Evolutionary conservation across 2,888 invertebrate genomes (phyloP), one percentile per base, ranked within the genome.

Genomic region (Heliconius ismenius): DNA sequence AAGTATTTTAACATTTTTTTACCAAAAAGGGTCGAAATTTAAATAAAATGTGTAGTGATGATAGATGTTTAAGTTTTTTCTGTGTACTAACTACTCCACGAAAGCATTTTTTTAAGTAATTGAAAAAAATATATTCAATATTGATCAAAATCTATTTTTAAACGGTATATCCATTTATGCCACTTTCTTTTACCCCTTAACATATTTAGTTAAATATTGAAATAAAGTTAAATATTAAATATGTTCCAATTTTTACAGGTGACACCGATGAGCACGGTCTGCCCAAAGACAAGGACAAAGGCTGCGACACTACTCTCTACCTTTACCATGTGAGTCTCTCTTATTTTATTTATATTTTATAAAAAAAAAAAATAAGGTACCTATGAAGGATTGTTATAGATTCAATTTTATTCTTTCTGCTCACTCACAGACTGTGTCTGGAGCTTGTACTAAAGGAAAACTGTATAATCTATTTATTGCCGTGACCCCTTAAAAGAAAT

Each of bases 301-400:
- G 96, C 79, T 97, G 96, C 84, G 98, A 98, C 90, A 97, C 97
- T 86, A 98, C 98, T 91, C 96, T 98, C 85, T 98, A 97, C 92
- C 96, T 98, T 80, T 97, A 97, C 86, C 96, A 96, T 94, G 97
- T 96, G 90, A 96, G 96, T 95, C 62, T 0, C 76, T 15, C 36
- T n/a, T 68, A 43, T 76, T 28, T 28, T 65, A 26, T 15, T 36
- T 15, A 62, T 32, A 62, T 39, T 15, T 72, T 10, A 7, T 60
- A 36, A 32, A 60, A 24, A 60, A n/a, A 11, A 6, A 6, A 4
- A 24, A 60, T 58, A 58, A n/a, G 9, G 4, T 4, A 60, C 13
- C 60, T 60, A 58, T 58, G n/a, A 58, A n/a, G 21, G 1, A 10
- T 24, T 10, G 4, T 24, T 24, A 58, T 2, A 58, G n/a, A 58